Percentiles rank a stretch among this genome's conserved stretches.
Evolutionary conservation across 2,797 vertebrate genomes (phyloP).

Genomic region (Glyptemys insculpta): DNA sequence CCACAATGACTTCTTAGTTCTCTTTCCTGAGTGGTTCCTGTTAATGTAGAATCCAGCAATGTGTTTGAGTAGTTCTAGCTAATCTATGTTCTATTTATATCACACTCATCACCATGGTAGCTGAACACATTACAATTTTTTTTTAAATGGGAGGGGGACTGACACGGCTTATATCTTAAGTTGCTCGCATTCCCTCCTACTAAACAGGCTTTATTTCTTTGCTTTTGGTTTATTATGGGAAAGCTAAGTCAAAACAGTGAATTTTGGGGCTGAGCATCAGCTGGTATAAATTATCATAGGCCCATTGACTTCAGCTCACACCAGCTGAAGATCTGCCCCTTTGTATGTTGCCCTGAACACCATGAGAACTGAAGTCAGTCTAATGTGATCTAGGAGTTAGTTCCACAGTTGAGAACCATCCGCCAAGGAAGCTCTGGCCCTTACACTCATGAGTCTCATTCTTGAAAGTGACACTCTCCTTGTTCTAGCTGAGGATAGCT

Average conservation of each 20-base stretch:
- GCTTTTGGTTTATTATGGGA: background rate
- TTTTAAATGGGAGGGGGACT: background rate
- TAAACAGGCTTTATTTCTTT: background rate
- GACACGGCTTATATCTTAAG: constrained; percentile 57
- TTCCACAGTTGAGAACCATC: background rate
- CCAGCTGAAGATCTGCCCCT: constrained; percentile 34
- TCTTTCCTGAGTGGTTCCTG: constrained; percentile 39
- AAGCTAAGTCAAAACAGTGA: background rate
- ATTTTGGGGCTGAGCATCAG: background rate
- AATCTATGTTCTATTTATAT: constrained; percentile 72
- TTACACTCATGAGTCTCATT: background rate
- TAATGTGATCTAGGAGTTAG: background rate
- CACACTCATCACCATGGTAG: constrained; percentile 75
- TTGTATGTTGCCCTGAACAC: constrained; percentile 11
- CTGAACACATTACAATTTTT: constrained; percentile 57
- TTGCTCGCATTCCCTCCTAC: constrained; percentile 48
- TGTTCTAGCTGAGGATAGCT: background rate
- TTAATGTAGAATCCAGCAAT: constrained; percentile 64
- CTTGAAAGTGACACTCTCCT: constrained; percentile 10
- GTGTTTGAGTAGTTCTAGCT: constrained; percentile 50
- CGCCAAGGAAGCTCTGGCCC: constrained; percentile 15
- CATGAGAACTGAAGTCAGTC: constrained; percentile 47
- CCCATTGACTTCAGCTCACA: background rate
- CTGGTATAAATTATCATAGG: background rate
- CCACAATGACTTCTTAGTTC: constrained; percentile 35